Evolutionary conservation across 1,140 invertebrate species (phyloP), one percentile per base, ranked within the genome.

Genomic region (Diprion similis): DNA sequence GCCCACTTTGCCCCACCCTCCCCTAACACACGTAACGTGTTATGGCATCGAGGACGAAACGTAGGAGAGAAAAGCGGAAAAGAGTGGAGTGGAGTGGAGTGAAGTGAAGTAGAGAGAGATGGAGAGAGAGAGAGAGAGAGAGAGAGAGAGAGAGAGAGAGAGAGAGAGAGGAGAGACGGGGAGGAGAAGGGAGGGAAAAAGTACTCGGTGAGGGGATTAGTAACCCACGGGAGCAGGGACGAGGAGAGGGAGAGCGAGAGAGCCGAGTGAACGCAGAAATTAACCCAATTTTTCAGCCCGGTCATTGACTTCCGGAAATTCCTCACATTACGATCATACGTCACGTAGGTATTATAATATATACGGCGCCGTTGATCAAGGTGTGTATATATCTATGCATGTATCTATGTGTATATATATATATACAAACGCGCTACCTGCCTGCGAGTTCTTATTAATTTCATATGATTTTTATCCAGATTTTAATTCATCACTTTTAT

Each of bases 161-260:
- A 75, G 75, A 67, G 67, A 67, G 48, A 19, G 72, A 71, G 77
- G 80, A 79, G 24, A 0, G 24, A 37, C 0, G 24, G 24, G 24
- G 24, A 37, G 24, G 24, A 59, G 51, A 9, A 9, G n/a, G 51
- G 4, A 9, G n/a, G 51, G 4, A 59, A 17, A 59, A 17, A 17
- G 11, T 59, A 9, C 11, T 4, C 51, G 51, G 51, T 59, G 51
- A 59, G 51, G 6, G 51, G 51, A 8, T 3, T 37, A 37, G 24
- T 37, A 37, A 37, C 24, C 24, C 6, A 37, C 24, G 2, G 24
- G 24, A 37, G 1, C 1, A 6, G 24, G 24, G 24, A 6, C 2
- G 24, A 6, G 24, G 78, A 75, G 76, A 82, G 68, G 73, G 78
- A 81, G 79, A 80, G 82, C 67, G 73, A 76, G 68, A 71, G 66